A percentile compares a stretch with the other conserved stretches of the same genome.
phyloP scores from a whole-genome alignment of 2,113 vertebrate genomes.

The Leucoraja erinaceus region DNA sequence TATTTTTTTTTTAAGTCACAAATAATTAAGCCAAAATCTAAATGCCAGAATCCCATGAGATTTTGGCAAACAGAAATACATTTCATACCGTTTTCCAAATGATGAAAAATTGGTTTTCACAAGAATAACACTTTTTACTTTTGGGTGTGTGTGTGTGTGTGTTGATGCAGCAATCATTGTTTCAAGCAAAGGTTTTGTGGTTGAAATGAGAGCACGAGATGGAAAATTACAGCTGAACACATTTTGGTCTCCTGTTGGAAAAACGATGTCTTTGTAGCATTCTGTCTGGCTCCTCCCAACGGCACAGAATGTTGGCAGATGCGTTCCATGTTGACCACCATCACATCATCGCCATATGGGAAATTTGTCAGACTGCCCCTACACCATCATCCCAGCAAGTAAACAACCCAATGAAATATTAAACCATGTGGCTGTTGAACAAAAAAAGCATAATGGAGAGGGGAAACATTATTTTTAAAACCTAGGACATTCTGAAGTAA shows the following conservation, averaged over 20 bases:
- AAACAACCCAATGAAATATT: background rate
- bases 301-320: constrained; percentile 16
- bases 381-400: constrained; percentile 3
- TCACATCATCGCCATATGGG: constrained; percentile 28
- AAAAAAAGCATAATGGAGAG: background rate
- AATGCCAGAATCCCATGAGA: background rate
- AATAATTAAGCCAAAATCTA: background rate
- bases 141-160: background rate
- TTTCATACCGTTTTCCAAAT: background rate
- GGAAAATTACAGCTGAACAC: constrained; percentile 12
- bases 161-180: background rate
- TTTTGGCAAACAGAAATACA: background rate
- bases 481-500: background rate
- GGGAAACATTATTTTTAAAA: background rate
- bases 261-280: background rate
- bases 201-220: background rate
- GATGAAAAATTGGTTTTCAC: background rate
- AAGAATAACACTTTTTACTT: background rate
- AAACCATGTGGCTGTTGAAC: background rate
- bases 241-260: background rate
- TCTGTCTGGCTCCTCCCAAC: constrained; percentile 1
- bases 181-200: background rate
- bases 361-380: background rate
- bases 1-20: background rate
- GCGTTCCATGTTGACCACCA: background rate